Conservation (phyloP, 2,113 vertebrate genomes). For the Tachysurus fulvidraco region DNA sequence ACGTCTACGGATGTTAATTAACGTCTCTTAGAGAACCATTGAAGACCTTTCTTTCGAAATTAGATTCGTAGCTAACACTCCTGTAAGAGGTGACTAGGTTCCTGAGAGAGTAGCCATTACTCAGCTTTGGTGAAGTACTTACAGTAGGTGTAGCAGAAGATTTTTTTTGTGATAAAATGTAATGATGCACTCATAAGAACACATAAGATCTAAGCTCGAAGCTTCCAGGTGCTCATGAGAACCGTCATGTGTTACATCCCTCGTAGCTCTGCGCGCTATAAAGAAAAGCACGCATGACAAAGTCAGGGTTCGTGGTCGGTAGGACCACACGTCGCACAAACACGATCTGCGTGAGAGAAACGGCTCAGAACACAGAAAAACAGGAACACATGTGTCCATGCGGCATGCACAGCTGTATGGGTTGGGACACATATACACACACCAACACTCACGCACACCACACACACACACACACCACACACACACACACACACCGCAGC, state of each 20-base stretch:
- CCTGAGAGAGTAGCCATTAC: background rate
- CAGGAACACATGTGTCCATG: background rate
- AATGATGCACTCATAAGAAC: background rate
- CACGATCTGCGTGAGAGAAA: conserved; percentile 9
- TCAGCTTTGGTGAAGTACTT: background rate
- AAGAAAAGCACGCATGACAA: background rate
- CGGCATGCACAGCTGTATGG: conserved; percentile 8
- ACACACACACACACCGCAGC: background rate
- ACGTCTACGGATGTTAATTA: too few species aligned
- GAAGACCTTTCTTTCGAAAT: too few species aligned
- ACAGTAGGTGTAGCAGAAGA: too few species aligned
- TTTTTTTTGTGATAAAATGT: background rate
- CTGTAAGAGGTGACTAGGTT: background rate
- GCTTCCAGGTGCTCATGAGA: background rate
- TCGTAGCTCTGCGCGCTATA: conserved; percentile 8
- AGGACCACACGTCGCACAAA: background rate
- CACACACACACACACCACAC: background rate
- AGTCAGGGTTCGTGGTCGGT: background rate
- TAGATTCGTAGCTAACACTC: too few species aligned
- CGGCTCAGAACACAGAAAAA: background rate
- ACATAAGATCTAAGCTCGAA: background rate
- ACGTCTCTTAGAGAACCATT: too few species aligned
- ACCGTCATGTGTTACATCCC: background rate
- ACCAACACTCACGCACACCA: conserved; percentile 7
- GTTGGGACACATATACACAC: conserved; percentile 15